Conservation (phyloP, 2,888 invertebrate genomes). For the Polyploca ridens region DNA sequence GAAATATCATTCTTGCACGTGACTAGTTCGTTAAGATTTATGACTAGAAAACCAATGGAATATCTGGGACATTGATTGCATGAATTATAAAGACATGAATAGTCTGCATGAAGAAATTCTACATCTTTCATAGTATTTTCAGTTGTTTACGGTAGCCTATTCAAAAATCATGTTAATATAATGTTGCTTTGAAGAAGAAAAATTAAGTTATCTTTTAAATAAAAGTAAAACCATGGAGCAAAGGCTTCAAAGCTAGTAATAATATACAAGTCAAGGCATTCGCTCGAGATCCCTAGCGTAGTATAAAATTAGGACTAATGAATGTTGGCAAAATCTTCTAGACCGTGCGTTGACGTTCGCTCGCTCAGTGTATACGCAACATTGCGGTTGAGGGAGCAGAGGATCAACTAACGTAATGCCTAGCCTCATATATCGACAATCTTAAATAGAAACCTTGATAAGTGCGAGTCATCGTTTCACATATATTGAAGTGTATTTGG, state of each 20-base stretch:
- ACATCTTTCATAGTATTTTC: no score
- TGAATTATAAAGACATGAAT: no score
- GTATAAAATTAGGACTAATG: not conserved
- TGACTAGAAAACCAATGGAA: no score
- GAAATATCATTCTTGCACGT: no score
- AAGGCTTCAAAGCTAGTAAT: not conserved
- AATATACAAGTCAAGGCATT: not conserved
- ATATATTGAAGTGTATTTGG: slow-evolving; percentile 38
- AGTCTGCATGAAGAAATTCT: no score
- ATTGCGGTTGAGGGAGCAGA: slow-evolving; percentile 37
- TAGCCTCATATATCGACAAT: slow-evolving; percentile 57
- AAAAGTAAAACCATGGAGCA: no score
- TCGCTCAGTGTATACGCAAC: slow-evolving; percentile 17
- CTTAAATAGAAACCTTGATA: slow-evolving; percentile 64
- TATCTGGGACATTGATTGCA: no score
- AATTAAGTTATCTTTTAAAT: no score
- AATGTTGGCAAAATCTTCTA: not conserved
- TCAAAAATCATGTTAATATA: no score
- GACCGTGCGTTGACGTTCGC: slow-evolving; percentile 7
- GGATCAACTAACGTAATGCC: slow-evolving; percentile 44
- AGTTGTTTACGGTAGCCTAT: no score
- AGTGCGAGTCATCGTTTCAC: slow-evolving; percentile 42
- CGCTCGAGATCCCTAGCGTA: not conserved
- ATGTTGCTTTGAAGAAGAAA: no score
- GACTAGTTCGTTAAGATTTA: no score